Evolutionary conservation across 2,888 invertebrate genomes (phyloP).

Genomic region (Atherix ibis): DNA sequence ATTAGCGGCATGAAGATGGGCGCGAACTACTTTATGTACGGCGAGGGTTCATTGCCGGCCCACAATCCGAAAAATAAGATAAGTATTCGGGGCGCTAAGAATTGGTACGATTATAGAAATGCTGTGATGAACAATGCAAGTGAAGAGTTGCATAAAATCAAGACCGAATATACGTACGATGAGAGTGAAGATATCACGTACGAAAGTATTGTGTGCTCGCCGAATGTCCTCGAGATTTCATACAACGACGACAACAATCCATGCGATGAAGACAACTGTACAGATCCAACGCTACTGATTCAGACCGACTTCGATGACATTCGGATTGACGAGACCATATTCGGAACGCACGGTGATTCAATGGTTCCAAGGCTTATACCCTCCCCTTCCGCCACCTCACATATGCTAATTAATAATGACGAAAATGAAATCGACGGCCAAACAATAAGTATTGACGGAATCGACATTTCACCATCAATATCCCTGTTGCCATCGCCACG

Average conservation of each 20-base stretch:
- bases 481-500: conserved; percentile 34
- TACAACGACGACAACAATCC: conserved; percentile 8
- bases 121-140: no score
- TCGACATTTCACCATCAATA: conserved; percentile 21
- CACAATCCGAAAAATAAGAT: no score
- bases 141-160: no score
- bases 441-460: conserved; percentile 1
- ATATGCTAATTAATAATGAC: background rate
- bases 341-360: no score
- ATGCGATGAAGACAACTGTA: conserved; percentile 1
- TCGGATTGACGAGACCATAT: conserved; percentile 1
- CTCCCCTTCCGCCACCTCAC: background rate
- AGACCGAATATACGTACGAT: no score
- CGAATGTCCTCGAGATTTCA: conserved; percentile 9
- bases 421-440: conserved; percentile 3
- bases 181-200: conserved; percentile 8
- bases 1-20: no score
- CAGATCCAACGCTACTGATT: no score
- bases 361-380: background rate
- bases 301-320: conserved; percentile 2
- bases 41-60: no score
- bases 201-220: conserved; percentile 14
- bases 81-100: no score
- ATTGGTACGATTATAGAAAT: no score
- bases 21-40: no score